These are phyloP conservation scores for Helicolenus hilgendorfi DNA, from an alignment of 2,797 vertebrate species.

Conservation along the genomic window DNA sequence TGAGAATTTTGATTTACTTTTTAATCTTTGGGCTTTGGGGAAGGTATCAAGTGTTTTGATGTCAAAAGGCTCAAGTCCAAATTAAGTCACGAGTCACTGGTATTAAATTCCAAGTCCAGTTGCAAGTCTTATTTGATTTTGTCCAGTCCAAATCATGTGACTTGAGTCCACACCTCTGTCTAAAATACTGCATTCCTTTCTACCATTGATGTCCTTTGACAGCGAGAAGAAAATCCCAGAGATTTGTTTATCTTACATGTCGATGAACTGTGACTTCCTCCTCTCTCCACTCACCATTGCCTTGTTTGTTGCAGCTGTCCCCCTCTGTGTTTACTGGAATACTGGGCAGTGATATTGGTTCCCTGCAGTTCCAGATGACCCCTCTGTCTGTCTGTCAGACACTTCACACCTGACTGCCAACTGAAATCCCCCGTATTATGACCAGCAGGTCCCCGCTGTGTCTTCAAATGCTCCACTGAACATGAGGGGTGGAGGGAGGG, in stretches of 20 bases:
- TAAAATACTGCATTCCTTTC: not conserved
- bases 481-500: not conserved
- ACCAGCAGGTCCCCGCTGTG: conserved; percentile 55
- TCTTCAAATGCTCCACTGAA: conserved; percentile 66
- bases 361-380: conserved; percentile 60
- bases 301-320: conserved; percentile 54
- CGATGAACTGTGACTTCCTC: conserved; percentile 20
- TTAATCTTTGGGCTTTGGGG: too few relatives aligned
- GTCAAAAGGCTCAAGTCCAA: too few relatives aligned
- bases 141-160: too few relatives aligned
- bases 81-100: too few relatives aligned
- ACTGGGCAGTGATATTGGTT: conserved; percentile 48
- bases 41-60: too few relatives aligned
- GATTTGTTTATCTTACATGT: conserved; percentile 14
- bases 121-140: too few relatives aligned
- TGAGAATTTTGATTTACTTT: too few relatives aligned
- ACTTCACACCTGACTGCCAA: conserved; percentile 72
- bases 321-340: conserved; percentile 34
- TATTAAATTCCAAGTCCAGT: not conserved
- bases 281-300: not conserved
- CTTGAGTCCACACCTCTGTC: not conserved
- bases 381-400: conserved; percentile 58
- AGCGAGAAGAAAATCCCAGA: too few relatives aligned
- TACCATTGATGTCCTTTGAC: not conserved
- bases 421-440: conserved; percentile 68